Conservation (phyloP, 2,888 invertebrate genomes). For the Priocnemis perturbator region DNA sequence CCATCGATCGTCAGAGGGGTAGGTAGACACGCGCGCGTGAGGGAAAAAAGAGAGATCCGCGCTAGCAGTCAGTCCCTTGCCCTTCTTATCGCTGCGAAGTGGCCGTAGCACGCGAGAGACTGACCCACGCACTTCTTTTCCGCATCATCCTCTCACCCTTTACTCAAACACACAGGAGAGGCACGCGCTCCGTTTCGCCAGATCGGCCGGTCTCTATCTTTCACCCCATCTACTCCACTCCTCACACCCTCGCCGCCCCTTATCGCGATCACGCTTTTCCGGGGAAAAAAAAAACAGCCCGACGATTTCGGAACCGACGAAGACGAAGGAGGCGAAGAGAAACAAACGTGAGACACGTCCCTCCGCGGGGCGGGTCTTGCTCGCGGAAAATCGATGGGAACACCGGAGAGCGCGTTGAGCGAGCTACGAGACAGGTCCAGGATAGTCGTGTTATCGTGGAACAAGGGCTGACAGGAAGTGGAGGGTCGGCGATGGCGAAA, state of each 20-base stretch:
- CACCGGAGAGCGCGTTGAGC: slow-evolving; percentile 38
- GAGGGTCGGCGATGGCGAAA: slow-evolving; percentile 11
- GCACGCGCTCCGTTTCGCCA: neutral
- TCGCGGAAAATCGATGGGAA: slow-evolving; percentile 60
- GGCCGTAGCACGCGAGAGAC: neutral
- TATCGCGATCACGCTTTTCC: slow-evolving; percentile 18
- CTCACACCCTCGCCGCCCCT: too few relatives aligned
- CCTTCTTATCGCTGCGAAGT: slow-evolving; percentile 1
- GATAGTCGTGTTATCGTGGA: too few relatives aligned
- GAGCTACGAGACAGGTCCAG: slow-evolving; percentile 14
- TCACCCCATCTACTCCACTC: too few relatives aligned
- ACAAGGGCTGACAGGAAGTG: too few relatives aligned
- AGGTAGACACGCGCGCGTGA: slow-evolving; percentile 8
- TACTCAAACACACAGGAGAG: neutral
- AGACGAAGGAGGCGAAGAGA: slow-evolving; percentile 7
- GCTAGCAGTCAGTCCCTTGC: neutral
- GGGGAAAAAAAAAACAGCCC: slow-evolving; percentile 14
- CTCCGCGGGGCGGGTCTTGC: slow-evolving; percentile 56
- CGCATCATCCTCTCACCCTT: neutral
- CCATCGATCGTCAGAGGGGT: neutral
- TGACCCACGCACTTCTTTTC: slow-evolving; percentile 1
- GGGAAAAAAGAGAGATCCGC: neutral
- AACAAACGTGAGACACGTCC: slow-evolving; percentile 24
- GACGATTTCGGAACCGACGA: slow-evolving; percentile 5
- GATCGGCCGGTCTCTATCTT: neutral